Evolutionary conservation across 1,140 invertebrate species (phyloP).

Genomic region (Octopus sinensis): DNA sequence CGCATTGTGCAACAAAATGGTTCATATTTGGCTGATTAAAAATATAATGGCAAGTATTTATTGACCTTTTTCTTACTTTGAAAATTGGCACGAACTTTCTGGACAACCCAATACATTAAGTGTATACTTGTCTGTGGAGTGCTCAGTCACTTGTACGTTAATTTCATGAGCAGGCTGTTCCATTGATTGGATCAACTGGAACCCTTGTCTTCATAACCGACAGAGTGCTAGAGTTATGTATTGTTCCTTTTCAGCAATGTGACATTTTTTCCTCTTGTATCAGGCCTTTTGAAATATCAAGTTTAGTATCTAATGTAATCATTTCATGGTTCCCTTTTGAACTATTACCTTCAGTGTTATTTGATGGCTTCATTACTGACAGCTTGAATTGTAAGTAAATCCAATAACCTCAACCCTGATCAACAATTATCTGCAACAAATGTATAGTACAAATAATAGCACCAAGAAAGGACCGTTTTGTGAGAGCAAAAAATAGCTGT

Average conservation of each 20-base stretch:
- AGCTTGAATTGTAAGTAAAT: not conserved
- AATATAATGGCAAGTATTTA: no score
- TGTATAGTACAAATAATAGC: not conserved
- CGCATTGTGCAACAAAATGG: no score
- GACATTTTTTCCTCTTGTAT: not conserved
- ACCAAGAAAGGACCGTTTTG: no score
- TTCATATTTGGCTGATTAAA: no score
- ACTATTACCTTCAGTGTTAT: not conserved
- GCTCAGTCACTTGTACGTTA: no score
- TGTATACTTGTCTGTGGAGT: no score
- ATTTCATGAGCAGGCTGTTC: not conserved
- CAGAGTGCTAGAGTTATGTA: no score
- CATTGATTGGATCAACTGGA: not conserved
- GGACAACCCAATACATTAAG: no score
- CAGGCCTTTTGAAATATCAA: not conserved
- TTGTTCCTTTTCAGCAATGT: not conserved
- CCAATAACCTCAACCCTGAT: not conserved
- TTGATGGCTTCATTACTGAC: not conserved
- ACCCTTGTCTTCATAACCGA: not conserved
- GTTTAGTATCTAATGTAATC: not conserved
- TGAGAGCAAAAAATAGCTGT: no score
- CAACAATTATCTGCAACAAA: not conserved
- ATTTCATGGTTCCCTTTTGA: not conserved
- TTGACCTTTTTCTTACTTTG: no score
- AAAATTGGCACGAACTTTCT: no score